A percentile compares a stretch with the other conserved stretches of the same genome.
phyloP scores from a whole-genome alignment of 2,888 invertebrate species.

The Dasysyrphus albostriatus region DNA sequence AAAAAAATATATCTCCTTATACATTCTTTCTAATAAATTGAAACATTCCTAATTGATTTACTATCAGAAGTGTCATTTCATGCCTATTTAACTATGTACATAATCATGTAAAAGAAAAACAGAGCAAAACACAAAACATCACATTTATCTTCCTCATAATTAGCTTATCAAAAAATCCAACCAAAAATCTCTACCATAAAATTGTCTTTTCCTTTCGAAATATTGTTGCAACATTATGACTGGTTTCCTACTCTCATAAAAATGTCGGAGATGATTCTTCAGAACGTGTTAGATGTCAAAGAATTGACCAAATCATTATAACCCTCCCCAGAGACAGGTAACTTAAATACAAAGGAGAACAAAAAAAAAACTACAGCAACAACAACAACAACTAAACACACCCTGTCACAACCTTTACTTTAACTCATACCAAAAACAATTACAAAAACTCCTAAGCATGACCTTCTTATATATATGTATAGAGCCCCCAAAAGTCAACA shows the following conservation, averaged over 20 bases:
- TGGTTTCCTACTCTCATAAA: conserved; percentile 24
- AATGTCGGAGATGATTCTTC: conserved; percentile 30
- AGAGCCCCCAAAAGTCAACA: conserved; percentile 35
- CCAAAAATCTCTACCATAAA: conserved; percentile 11
- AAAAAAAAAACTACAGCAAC: too few species aligned
- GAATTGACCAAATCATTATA: conserved; percentile 63
- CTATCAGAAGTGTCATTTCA: not conserved
- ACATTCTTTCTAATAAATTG: too few species aligned
- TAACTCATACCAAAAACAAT: conserved; percentile 60
- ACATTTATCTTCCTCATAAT: conserved; percentile 15
- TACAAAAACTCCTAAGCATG: conserved; percentile 60
- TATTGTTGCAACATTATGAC: conserved; percentile 17
- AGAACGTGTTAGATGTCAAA: conserved; percentile 37
- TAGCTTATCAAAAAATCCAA: not conserved
- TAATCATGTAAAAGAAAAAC: too few species aligned
- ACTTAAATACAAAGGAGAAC: conserved; percentile 20
- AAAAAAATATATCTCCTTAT: too few species aligned
- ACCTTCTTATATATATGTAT: conserved; percentile 11
- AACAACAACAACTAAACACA: conserved; percentile 1
- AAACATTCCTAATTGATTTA: too few species aligned
- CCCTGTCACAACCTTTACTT: conserved; percentile 2
- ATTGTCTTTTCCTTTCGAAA: conserved; percentile 1
- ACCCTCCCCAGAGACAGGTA: conserved; percentile 53
- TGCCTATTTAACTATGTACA: not conserved
- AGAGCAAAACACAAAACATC: not conserved